Base-by-base conservation (phyloP, 1,140 invertebrate species). In the Sesamia nonagrioides region DNA sequence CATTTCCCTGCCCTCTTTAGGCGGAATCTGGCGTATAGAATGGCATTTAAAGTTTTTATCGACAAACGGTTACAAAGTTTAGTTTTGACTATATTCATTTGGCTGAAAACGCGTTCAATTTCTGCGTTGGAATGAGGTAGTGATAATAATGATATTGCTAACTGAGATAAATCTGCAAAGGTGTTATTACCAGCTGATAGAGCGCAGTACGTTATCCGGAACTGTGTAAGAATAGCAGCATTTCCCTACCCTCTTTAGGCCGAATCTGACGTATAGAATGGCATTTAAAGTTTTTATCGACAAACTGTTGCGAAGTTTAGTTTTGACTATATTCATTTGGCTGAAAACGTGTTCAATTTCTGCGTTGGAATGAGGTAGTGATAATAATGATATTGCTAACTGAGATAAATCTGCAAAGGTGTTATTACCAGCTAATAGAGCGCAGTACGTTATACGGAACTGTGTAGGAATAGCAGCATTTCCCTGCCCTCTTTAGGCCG, bases 61-160 rank as follows among this genome's bases (percentile, higher is more conserved):
- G 61, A 40, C 73, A 82, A 76, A 71, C 78, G 68, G 52, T 84
- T 82, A 13, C 82, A 27, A 48, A 81, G 73, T 56, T 82, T 82
- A 33, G 71, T 80, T 82, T 82, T 84, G 4, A 82, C 76, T 35
- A 80, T 42, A 79, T 73, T 84, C 78, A 84, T 80, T 78, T 80
- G 78, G 42, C 83, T 84, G 52, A 84, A 85, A 48, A 84, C 74
- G 15, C 76, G 66, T 77, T 81, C 79, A 54, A 84, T 75, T 69
- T 84, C 81, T 15, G 81, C 81, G 63, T 84, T 84, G 33, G 81
- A 82, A 79, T 84, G 82, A 15, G 82, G 82, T 21, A 83, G 42
- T 42, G 79, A 73, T 61, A 83, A 74, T 56, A 83, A 42, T 54
- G 54, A 63, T 80, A 73, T 78, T 66, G 66, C 79, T 18, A 83